Evolutionary conservation across 2,888 invertebrate species (phyloP).

Genomic region (Eucera pruinosa): DNA sequence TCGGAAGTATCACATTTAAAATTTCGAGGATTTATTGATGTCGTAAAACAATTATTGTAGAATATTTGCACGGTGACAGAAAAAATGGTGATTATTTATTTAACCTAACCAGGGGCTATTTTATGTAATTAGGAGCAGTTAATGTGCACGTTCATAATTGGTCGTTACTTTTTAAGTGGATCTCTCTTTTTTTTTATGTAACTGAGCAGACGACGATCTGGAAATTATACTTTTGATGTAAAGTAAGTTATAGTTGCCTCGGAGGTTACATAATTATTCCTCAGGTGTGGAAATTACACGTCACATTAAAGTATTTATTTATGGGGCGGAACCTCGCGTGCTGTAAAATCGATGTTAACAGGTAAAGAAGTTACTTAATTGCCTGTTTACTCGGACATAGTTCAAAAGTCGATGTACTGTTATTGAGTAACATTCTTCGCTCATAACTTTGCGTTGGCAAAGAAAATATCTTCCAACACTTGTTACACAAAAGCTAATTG

Average conservation of each 20-base stretch:
- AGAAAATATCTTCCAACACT: not conserved
- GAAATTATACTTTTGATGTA: not conserved
- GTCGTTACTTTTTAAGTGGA: not conserved
- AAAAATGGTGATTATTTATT: not conserved
- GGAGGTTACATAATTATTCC: constrained; percentile 27
- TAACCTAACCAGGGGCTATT: not conserved
- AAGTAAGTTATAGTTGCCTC: not conserved
- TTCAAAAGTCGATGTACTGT: constrained; percentile 36
- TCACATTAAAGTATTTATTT: constrained; percentile 27
- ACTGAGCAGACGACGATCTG: not conserved
- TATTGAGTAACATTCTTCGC: constrained; percentile 2
- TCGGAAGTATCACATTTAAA: too few relatives aligned
- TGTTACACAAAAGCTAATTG: not conserved
- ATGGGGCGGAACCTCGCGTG: constrained; percentile 24
- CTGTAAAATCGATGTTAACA: constrained; percentile 19
- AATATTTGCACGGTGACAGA: too few relatives aligned
- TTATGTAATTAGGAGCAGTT: not conserved
- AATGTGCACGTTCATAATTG: not conserved
- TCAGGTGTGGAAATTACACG: constrained; percentile 23
- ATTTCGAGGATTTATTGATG: too few relatives aligned
- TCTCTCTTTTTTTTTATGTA: not conserved
- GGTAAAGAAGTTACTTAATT: constrained; percentile 34
- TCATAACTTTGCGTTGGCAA: not conserved
- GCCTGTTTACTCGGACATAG: constrained; percentile 18
- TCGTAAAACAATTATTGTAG: too few relatives aligned